Base-by-base conservation (phyloP, 1,140 invertebrate species). In the Lamellibrachia luymesi region DNA sequence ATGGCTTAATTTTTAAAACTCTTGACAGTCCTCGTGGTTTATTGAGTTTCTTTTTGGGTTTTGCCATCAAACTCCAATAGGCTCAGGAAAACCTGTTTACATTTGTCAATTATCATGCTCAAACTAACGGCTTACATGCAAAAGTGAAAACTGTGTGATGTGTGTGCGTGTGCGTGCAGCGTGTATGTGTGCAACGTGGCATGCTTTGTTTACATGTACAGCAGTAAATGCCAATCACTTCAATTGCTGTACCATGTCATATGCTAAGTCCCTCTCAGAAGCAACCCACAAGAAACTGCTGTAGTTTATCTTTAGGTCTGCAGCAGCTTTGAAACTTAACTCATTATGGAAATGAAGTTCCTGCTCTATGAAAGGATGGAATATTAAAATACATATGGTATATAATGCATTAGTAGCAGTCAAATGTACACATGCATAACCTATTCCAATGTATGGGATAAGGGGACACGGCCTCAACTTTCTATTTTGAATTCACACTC, bases 291-390 rank as follows among this genome's bases (percentile, higher is more conserved):
- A 8, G 64, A 80, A 80, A 80, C 17, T 10, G 64, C 64, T 17
- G 25, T 80, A 80, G 2, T 17, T 10, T 80, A 80, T 80, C 17
- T 6, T 17, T 92, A 50, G 5, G 13, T 50, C 50, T 13, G 17
- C n/a, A 92, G 50, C 38, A 93, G 8, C 90, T 50, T 93, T 49
- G 50, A 93, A 92, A 8, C 25, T 50, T 7, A 10, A 49, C 27
- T 25, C 10, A 92, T 51, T 38, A 90, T 93, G 50, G 89, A 92
- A 49, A 49, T 90, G 7, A 10, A 17, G 56, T 56, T 49, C 50
- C 38, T 17, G 50, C 38, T 49, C 13, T 80, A 10, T 22, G 64
- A 80, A 80, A 80, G 64, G 64, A 10, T 80, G 64, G 25, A 6
- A 80, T 80, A 80, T 80, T 80, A 80, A 80, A 80, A 80, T 17